Percentiles rank a stretch among this genome's conserved stretches.
Conservation (phyloP, 2,888 invertebrate genomes). For the Liodrosophila aerea region DNA sequence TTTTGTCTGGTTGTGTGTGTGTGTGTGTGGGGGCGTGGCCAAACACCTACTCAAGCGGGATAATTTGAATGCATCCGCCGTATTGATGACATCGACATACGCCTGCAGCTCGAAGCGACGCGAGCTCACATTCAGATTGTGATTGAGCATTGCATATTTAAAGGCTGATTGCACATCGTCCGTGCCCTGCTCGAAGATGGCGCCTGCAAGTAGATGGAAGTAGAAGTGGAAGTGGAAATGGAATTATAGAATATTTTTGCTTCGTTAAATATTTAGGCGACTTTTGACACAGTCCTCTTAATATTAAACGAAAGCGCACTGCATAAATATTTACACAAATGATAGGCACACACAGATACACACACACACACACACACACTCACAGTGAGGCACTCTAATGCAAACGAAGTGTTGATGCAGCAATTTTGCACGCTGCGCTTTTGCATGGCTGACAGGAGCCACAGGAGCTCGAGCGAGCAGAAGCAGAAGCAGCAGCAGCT, state of each 20-base stretch:
- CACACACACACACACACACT: conserved; percentile 16
- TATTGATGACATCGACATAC: conserved; percentile 95
- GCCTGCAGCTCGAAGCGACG: conserved; percentile 92
- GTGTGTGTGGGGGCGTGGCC: too few species aligned
- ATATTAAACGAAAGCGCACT: conserved; percentile 68
- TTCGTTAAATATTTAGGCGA: conserved; percentile 72
- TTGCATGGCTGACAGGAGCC: conserved; percentile 38
- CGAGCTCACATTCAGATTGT: conserved; percentile 91
- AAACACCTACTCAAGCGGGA: conserved; percentile 92
- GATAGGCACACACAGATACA: conserved; percentile 43
- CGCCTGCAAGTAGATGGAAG: conserved; percentile 85
- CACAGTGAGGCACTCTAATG: conserved; percentile 46
- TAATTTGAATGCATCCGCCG: conserved; percentile 95
- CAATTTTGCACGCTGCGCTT: conserved; percentile 70
- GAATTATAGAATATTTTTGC: conserved; percentile 46
- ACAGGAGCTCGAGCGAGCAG: conserved; percentile 19
- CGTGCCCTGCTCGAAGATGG: conserved; percentile 95
- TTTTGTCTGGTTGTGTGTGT: too few species aligned
- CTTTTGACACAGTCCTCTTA: conserved; percentile 73
- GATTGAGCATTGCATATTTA: conserved; percentile 92
- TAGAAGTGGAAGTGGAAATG: background rate
- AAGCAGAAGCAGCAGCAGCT: conserved; percentile 10
- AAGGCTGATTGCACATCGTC: conserved; percentile 97
- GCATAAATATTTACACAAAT: conserved; percentile 74
- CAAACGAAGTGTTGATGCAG: conserved; percentile 77